Conservation (phyloP, 2,888 invertebrate species). For the Lepidonotus clava region DNA sequence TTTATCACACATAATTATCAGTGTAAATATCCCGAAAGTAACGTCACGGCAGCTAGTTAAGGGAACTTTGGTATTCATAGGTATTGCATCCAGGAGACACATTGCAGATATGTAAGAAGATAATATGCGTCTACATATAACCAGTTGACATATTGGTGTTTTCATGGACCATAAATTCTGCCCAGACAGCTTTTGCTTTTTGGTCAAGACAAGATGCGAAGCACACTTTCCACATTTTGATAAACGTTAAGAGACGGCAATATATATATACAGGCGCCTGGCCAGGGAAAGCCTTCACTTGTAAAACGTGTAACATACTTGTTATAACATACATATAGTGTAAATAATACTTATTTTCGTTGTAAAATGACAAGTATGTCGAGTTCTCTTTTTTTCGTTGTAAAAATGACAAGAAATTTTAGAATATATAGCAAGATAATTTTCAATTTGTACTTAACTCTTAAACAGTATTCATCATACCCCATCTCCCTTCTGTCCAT, state of each 20-base stretch:
- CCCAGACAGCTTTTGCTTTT: constrained; percentile 41
- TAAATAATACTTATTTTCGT: too few relatives aligned
- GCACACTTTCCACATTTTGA: constrained; percentile 10
- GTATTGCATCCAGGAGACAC: neutral
- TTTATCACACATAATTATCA: constrained; percentile 39
- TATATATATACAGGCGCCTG: constrained; percentile 14
- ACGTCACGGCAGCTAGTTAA: constrained; percentile 2
- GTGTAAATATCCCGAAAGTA: constrained; percentile 3
- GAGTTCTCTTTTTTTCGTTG: neutral
- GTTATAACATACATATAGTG: too few relatives aligned
- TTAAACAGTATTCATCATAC: too few relatives aligned
- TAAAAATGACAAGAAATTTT: constrained; percentile 20
- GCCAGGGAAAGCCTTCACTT: too few relatives aligned
- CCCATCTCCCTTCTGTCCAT: too few relatives aligned
- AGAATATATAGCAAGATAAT: constrained; percentile 22
- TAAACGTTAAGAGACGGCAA: neutral
- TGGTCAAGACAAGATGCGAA: constrained; percentile 11
- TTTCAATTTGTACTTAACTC: too few relatives aligned
- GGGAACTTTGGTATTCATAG: neutral
- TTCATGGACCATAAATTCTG: neutral
- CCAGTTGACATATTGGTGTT: constrained; percentile 35
- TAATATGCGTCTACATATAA: neutral
- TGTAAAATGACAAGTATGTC: neutral
- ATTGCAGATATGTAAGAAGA: constrained; percentile 21
- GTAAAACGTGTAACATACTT: too few relatives aligned